These are phyloP conservation scores for Tachyglossus aculeatus DNA, from an alignment of 2,797 vertebrate genomes.

Conservation along the genomic window DNA sequence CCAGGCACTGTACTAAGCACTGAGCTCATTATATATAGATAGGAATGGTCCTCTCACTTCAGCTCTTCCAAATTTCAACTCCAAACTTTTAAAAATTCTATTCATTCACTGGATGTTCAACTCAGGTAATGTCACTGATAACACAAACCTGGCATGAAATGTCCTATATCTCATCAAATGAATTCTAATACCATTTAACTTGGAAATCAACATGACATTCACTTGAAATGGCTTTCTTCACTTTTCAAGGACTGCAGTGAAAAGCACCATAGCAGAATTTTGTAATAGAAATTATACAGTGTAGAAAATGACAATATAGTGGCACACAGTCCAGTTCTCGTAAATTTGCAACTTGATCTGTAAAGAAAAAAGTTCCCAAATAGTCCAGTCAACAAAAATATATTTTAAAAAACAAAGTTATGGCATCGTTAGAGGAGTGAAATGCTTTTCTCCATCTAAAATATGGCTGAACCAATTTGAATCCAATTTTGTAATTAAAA, in stretches of 20 bases:
- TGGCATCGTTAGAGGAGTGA: constrained; percentile 21
- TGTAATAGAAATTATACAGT: neutral
- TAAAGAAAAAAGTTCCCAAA: neutral
- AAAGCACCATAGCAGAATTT: neutral
- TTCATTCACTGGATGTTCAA: no score
- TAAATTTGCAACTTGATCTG: neutral
- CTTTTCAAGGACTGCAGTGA: constrained; percentile 3
- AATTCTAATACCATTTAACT: neutral
- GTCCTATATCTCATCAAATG: neutral
- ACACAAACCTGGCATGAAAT: no score
- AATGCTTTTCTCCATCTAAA: constrained; percentile 29
- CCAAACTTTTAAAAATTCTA: no score
- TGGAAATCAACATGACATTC: neutral
- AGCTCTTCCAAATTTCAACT: no score
- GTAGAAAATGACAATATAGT: neutral
- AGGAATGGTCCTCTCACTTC: no score
- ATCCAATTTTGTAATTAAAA: constrained; percentile 60
- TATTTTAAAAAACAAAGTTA: constrained; percentile 1
- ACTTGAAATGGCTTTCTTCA: neutral
- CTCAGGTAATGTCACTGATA: no score
- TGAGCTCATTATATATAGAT: no score
- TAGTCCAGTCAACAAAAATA: neutral
- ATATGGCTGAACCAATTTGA: constrained; percentile 41
- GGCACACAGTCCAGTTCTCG: neutral
- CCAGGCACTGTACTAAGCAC: no score